A percentile compares a stretch with the other conserved stretches of the same genome.
These are phyloP conservation scores for Pteropus rufus DNA, from an alignment of 2,797 vertebrate genomes.

Conservation along the genomic window DNA sequence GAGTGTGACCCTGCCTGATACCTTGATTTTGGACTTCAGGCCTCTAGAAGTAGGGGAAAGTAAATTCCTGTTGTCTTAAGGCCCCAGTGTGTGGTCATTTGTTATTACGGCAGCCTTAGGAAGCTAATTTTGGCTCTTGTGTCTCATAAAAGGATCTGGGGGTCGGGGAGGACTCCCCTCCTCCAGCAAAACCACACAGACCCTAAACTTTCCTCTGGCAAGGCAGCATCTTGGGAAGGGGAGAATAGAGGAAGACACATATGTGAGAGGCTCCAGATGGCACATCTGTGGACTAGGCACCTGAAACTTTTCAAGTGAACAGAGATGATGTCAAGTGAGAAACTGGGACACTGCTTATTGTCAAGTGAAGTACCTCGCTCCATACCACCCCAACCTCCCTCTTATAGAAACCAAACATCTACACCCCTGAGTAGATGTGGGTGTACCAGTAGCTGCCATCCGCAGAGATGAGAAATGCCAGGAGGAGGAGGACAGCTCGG, in stretches of 20 bases:
- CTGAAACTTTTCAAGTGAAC: not conserved
- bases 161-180: not conserved
- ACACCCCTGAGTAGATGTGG: not conserved
- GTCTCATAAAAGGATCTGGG: not conserved
- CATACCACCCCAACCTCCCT: rapidly evolving
- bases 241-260: not conserved
- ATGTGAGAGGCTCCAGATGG: not conserved
- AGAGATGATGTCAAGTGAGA: not conserved
- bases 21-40: not conserved
- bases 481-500: rapidly evolving
- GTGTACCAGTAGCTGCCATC: not conserved
- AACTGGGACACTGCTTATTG: not conserved
- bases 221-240: not conserved
- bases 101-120: not conserved
- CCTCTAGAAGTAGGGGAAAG: too few relatives aligned
- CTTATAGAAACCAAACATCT: not conserved
- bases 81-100: not conserved
- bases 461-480: rapidly evolving
- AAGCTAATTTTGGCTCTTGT: not conserved
- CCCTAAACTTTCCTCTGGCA: rapidly evolving
- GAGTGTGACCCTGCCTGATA: not conserved
- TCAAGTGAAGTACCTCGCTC: not conserved
- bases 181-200: not conserved
- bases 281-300: rapidly evolving
- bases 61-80: not conserved